Evolutionary conservation across 1,140 invertebrate species (phyloP), one percentile per base, ranked within the genome.

Genomic region (Drusus annulatus): DNA sequence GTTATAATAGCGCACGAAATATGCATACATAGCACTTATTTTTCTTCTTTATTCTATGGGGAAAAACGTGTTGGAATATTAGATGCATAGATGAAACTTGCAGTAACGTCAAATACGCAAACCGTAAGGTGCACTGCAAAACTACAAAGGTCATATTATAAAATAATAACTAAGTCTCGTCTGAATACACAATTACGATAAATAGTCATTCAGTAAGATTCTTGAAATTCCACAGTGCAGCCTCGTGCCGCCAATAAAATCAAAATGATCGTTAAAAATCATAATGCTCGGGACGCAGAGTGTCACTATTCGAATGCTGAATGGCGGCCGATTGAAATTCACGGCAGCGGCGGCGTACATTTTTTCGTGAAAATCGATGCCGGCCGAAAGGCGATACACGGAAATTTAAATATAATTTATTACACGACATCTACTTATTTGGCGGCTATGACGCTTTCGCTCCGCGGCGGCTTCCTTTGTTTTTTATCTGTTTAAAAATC

Each of bases 341-440:
- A 63, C 21, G 25, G 16, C 60, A 23, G n/a, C n/a, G 7, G 2
- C 7, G 5, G 60, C 60, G 60, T 63, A 63, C 60, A 63, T 28
- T 25, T 25, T 63, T 28, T 63, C 60, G 60, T 63, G 60, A 63
- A 63, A 63, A 63, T 63, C 60, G 25, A 63, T 25, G 60, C 19
- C 23, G 23, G 16, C 25, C 8, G 25, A 63, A 63, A 63, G 60
- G 23, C 25, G 23, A 45, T 51, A 51, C 68, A 54, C 75, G 21
- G 75, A 79, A 79, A 79, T 79, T 79, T 79, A 51, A 79, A 79
- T 79, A 79, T 79, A 79, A 79, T 79, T 79, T 79, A 79, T 78
- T 78, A 69, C 65, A 45, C 28, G 76, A 63, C 25, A 63, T 63
- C 25, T 63, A 36, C 60, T 21, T 23, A 63, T 63, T 63, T 69